Base-by-base conservation (phyloP, 1,140 invertebrate genomes). In the Neuroterus valhalla region DNA sequence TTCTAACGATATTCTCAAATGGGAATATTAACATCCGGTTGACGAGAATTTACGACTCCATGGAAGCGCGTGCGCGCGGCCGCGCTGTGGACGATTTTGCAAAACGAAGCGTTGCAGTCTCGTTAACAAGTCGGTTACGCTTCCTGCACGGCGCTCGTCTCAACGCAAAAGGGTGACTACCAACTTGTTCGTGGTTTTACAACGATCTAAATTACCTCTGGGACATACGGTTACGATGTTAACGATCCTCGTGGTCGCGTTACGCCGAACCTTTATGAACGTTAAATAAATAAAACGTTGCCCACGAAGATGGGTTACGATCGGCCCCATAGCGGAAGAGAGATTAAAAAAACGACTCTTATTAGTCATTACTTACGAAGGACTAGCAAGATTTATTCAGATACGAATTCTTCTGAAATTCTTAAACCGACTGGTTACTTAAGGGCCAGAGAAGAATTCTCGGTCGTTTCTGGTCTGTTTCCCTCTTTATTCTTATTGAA, bases 1-100 rank as follows among this genome's bases (percentile, higher is more conserved):
- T 38, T 38, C 55, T 38, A 62, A 62, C 55, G 55, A 26, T 31
- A 62, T 62, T 31, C 55, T 62, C 55, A 62, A 26, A 50, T 15
- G 62, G 80, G 78, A 79, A 82, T 84, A 87, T 85, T 84, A 86
- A 85, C 85, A 88, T 88, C 86, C 86, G 86, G 85, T 85, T 78
- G 77, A 72, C 23, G 70, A 80, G 78, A 79, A 88, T 87, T 88
- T 87, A 87, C 82, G 81, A 79, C 82, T 69, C 75, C 74, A 81
- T 84, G 78, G 75, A 72, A 78, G 82, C 83, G 80, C 77, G 79
- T 78, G 74, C 80, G 75, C 69, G 75, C 77, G 75, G 55, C 55
- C 55, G 26, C 21, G 55, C 55, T 23, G 26, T 26, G 79, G 72
- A 78, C 82, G 84, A 87, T 87, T 88, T 88, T 86, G 86, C 84